Evolutionary conservation across 2,888 invertebrate species (phyloP).

Genomic region (Cerastis rubricosa): DNA sequence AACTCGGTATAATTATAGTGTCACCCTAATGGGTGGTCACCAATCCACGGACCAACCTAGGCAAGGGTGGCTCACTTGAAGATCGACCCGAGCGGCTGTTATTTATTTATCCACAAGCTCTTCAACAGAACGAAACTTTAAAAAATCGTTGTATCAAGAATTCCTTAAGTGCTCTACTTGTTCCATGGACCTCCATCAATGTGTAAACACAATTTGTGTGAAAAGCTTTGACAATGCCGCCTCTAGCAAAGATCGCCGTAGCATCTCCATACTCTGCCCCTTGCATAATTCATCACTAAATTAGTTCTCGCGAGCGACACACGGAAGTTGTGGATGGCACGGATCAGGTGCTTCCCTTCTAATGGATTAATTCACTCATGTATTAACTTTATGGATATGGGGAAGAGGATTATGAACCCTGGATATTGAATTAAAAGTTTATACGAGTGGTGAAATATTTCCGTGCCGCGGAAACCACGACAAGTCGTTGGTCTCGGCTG

Average conservation of each 20-base stretch:
- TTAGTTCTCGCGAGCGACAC: slow-evolving; percentile 35
- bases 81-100: too few relatives aligned
- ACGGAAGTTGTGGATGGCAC: slow-evolving; percentile 37
- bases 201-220: background rate
- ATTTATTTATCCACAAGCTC: too few relatives aligned
- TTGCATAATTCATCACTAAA: slow-evolving; percentile 55
- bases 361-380: slow-evolving; percentile 60
- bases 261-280: background rate
- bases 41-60: too few relatives aligned
- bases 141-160: too few relatives aligned
- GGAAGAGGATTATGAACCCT: slow-evolving; percentile 9
- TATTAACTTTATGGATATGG: slow-evolving; percentile 42
- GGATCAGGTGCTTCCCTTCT: slow-evolving; percentile 52
- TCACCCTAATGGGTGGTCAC: too few relatives aligned
- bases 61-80: too few relatives aligned
- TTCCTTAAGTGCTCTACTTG: too few relatives aligned
- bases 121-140: too few relatives aligned
- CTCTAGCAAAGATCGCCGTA: background rate
- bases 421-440: slow-evolving; percentile 45
- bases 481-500: too few relatives aligned
- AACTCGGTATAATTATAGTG: too few relatives aligned
- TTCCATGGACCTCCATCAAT: too few relatives aligned
- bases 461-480: too few relatives aligned
- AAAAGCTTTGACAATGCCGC: background rate
- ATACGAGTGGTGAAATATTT: background rate